Base-by-base conservation (phyloP, 1,140 invertebrate species). In the Pectinophora gossypiella region DNA sequence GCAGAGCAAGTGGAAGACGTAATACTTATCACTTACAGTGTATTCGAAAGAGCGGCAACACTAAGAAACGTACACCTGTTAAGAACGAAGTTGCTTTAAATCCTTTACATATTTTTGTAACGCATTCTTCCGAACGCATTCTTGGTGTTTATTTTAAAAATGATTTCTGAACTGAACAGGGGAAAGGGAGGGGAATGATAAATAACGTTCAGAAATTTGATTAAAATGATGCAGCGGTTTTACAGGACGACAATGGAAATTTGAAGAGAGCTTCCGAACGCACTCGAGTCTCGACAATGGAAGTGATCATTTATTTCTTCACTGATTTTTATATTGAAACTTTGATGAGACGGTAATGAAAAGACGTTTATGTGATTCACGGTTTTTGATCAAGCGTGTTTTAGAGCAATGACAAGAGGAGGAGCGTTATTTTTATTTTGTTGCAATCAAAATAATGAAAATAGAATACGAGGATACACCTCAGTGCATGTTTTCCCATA, bases 41-140 rank as follows among this genome's bases (percentile, higher is more conserved):
- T 16, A 15, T 13, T 15, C 10, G 20, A 53, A 54, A 56, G 49
- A 48, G 43, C 21, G 38, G 52, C 55, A 54, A 51, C n/a, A 19
- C 3, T 3, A 46, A 27, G 7, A 13, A 12, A 19, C 47, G 55
- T 64, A 68, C 72, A 76, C 72, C 72, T 72, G 72, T 76, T 71
- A 65, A 61, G 56, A 59, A 51, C 59, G 53, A 60, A 48, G 42
- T n/a, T n/a, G 54, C 46, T 55, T 63, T 67, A 64, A 72, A 70
- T 68, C 69, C 64, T 72, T 73, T 64, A 71, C 61, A 76, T 73
- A 73, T 76, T 76, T 76, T 76, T 61, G 60, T 73, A 73, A 61
- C 68, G 59, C 72, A 76, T 76, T 76, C 72, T 73, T 73, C 50
- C 19, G 51, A 58, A 48, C 23, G 51, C 53, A 68, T 71, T 69